Base-by-base conservation (phyloP, 92 coral and sea anemone species). In the Epizoanthus illoricatus region DNA sequence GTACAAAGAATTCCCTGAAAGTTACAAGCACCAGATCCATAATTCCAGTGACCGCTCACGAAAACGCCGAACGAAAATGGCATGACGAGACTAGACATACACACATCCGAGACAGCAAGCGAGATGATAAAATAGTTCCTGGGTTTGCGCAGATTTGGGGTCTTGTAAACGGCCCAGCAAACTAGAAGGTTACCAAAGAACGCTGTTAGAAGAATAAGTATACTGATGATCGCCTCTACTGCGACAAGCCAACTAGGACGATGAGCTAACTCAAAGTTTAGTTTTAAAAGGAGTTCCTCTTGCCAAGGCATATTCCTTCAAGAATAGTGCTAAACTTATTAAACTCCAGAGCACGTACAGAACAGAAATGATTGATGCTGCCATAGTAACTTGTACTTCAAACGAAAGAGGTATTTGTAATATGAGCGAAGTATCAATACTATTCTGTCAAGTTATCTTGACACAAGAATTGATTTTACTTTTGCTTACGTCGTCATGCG, bases 21-120 rank as follows among this genome's bases (percentile, higher is more conserved):
- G 18, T 72, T 62, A 61, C 76, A 72, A 49, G 61, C 42, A 9
- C 0, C 1, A 23, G 52, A 49, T 20, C 76, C 76, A 61, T 45
- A 52, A 5, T 40, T 72, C 76, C 76, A 72, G 15, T 18, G 2
- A 61, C 76, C 76, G 11, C 41, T 20, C 24, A 42, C 33, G 52
- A 72, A 71, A 19, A 72, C 76, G 9, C 76, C 76, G 28, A 72
- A 72, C 18, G 76, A 72, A 23, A 72, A 72, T 2, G 76, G 76
- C 76, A 72, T 72, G 76, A 72, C 76, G 0, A 72, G 15, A 19
- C 62, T 47, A 4, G 76, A 59, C 76, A 72, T 72, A 6, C 61
- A 72, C 17, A 72, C 62, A 43, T 72, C 76, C 3, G 76, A 72
- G 39, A 72, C 19, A 20, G 76, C 76, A 5, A 72, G 76, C 3